phyloP scores from a whole-genome alignment of 2,797 vertebrate genomes.

The Vultur gryphus region DNA sequence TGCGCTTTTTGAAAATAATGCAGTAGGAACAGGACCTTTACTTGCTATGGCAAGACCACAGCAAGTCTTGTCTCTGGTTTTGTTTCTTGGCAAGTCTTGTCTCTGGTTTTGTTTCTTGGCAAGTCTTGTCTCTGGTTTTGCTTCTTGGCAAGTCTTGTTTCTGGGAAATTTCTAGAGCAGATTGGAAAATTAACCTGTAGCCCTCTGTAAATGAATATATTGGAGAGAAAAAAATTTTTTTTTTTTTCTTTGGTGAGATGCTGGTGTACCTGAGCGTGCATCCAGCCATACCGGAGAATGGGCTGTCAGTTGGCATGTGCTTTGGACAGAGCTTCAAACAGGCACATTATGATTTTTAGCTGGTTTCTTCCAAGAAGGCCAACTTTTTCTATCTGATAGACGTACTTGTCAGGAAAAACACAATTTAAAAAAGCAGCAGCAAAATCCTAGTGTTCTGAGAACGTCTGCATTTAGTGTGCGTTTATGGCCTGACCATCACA shows the following conservation, averaged over 20 bases:
- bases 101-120: not conserved
- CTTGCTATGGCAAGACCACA: fast-evolving
- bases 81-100: not conserved
- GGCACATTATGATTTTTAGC: not conserved
- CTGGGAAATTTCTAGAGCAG: not conserved
- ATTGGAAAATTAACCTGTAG: not conserved
- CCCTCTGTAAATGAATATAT: not conserved
- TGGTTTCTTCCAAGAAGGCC: not conserved
- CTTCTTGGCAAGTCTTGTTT: not conserved
- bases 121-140: not conserved
- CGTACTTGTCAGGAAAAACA: not conserved
- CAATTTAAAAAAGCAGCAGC: not conserved
- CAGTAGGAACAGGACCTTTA: not conserved
- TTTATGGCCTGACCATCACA: not conserved
- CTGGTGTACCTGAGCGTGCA: not conserved
- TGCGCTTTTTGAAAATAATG: fast-evolving
- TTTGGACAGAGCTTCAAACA: not conserved
- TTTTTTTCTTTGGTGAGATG: not conserved
- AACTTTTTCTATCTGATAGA: not conserved
- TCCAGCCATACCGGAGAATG: fast-evolving
- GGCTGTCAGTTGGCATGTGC: fast-evolving
- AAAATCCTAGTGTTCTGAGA: not conserved
- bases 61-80: not conserved
- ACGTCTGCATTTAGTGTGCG: not conserved
- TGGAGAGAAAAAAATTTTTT: not conserved